phyloP scores from a whole-genome alignment of 1,140 invertebrate genomes.

The Hylaeus volcanicus region DNA sequence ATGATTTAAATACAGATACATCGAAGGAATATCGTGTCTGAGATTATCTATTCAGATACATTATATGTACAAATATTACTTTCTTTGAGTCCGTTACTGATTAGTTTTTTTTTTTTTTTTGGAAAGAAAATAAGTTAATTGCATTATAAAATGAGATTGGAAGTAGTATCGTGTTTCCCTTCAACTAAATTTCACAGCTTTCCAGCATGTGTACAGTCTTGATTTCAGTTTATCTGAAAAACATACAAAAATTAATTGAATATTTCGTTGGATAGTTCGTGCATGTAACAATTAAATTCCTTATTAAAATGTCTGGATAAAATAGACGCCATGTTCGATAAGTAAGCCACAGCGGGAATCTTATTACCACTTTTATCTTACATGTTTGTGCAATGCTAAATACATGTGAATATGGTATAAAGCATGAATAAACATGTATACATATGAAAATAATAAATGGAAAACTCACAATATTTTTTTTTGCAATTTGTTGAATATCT shows the following conservation, averaged over 20 bases:
- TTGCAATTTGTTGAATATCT: conserved; percentile 75
- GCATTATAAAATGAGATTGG: conserved; percentile 59
- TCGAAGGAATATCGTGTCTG: background rate
- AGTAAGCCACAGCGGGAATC: conserved; percentile 66
- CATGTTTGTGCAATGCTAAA: conserved; percentile 66
- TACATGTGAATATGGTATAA: conserved; percentile 37
- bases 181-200: conserved; percentile 71
- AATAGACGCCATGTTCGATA: conserved; percentile 59
- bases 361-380: conserved; percentile 66
- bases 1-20: conserved; percentile 24
- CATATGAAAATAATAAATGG: conserved; percentile 8
- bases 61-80: conserved; percentile 55
- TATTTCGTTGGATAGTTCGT: background rate
- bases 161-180: conserved; percentile 65
- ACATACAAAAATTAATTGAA: background rate
- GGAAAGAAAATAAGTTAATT: conserved; percentile 58
- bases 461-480: conserved; percentile 76
- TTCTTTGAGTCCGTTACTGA: conserved; percentile 15
- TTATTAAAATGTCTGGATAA: conserved; percentile 58
- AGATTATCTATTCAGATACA: conserved; percentile 11
- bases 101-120: conserved; percentile 13
- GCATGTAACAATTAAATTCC: background rate
- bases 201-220: conserved; percentile 73
- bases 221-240: conserved; percentile 70
- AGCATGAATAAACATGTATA: conserved; percentile 71